These are phyloP conservation scores for Phylloscopus whistleri DNA, from an alignment of 2,113 vertebrate species.

Conservation along the genomic window DNA sequence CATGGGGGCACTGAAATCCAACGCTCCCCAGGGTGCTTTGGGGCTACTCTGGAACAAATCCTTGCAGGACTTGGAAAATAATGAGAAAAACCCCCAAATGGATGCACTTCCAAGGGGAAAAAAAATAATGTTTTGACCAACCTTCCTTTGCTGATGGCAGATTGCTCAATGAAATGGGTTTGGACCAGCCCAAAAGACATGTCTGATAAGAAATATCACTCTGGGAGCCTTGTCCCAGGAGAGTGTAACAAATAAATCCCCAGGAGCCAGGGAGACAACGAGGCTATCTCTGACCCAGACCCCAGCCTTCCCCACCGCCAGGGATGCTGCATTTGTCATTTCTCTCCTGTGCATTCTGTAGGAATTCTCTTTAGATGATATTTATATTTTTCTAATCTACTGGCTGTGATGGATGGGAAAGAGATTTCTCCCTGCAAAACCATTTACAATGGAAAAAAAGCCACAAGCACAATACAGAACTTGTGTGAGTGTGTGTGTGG, in stretches of 20 bases:
- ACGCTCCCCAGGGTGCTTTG: rapidly evolving
- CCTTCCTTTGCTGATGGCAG: not conserved
- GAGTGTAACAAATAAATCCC: not conserved
- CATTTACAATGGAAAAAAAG: conserved; percentile 49
- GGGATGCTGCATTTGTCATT: not conserved
- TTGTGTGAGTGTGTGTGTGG: not conserved
- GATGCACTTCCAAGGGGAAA: not conserved
- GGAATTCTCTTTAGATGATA: conserved; percentile 3
- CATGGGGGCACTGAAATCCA: rapidly evolving
- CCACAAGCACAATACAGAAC: conserved; percentile 7
- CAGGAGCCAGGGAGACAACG: not conserved
- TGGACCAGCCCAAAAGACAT: not conserved
- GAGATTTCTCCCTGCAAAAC: conserved; percentile 39
- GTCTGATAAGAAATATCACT: not conserved
- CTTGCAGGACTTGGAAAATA: not conserved
- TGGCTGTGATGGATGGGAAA: not conserved
- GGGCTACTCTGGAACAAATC: not conserved
- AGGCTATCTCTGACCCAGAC: not conserved
- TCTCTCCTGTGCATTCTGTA: not conserved
- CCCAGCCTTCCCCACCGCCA: not conserved
- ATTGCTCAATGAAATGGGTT: not conserved
- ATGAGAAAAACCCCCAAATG: not conserved
- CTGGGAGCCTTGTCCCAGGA: not conserved
- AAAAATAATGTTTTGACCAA: not conserved
- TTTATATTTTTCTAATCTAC: conserved; percentile 51